Evolutionary conservation across 2,797 vertebrate species (phyloP).

Genomic region (Enoplosus armatus): DNA sequence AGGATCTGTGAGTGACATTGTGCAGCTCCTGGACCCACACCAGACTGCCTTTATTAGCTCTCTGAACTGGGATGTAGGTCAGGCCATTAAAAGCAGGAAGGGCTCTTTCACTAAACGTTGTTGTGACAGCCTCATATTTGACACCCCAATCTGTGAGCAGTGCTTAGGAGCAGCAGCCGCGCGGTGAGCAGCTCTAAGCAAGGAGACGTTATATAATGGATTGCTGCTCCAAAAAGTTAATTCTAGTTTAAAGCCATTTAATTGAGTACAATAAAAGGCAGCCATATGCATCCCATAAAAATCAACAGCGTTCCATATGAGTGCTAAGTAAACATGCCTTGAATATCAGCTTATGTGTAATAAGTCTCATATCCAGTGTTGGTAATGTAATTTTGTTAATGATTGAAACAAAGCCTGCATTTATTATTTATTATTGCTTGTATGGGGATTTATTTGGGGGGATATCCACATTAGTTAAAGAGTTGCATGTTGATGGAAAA

Average conservation of each 20-base stretch:
- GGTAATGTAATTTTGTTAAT: conserved; percentile 57
- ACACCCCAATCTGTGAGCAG: conserved; percentile 68
- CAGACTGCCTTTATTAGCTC: conserved; percentile 94
- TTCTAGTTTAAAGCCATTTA: conserved; percentile 80
- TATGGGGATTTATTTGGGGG: conserved; percentile 12
- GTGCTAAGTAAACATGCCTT: conserved; percentile 74
- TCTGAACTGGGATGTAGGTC: conserved; percentile 98
- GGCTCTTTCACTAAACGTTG: conserved; percentile 84
- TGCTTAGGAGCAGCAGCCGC: conserved; percentile 48
- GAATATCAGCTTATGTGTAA: conserved; percentile 65
- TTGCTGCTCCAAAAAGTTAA: conserved; percentile 73
- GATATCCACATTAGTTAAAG: conserved; percentile 24
- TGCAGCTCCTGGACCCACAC: conserved; percentile 96
- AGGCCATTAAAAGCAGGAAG: conserved; percentile 95
- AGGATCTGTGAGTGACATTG: conserved; percentile 98
- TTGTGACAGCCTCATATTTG: conserved; percentile 78
- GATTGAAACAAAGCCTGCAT: conserved; percentile 58
- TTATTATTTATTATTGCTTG: conserved; percentile 15
- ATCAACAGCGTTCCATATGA: conserved; percentile 78
- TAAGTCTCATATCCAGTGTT: conserved; percentile 61
- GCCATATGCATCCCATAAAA: conserved; percentile 81
- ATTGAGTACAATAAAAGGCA: conserved; percentile 80
- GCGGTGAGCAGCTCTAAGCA: conserved; percentile 41
- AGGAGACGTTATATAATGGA: conserved; percentile 58
- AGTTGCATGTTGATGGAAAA: conserved; percentile 28